A percentile compares a stretch with the other conserved stretches of the same genome.
phyloP scores from a whole-genome alignment of 2,888 invertebrate genomes.

The Uropetala carovei region DNA sequence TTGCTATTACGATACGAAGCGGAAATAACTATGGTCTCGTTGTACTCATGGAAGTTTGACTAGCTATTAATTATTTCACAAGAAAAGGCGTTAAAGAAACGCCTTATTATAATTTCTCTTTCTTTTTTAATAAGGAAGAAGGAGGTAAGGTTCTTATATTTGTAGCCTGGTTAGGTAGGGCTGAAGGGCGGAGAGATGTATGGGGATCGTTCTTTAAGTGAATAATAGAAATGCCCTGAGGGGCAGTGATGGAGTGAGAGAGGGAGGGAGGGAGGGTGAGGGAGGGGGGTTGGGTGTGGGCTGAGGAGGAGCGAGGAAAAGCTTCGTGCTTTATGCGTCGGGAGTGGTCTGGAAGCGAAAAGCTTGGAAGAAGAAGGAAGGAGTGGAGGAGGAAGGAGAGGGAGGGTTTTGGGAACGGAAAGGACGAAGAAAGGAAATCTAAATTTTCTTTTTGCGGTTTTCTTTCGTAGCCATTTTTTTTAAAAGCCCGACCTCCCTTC shows the following conservation, averaged over 20 bases:
- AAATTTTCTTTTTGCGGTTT: no score
- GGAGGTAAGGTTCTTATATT: constrained; percentile 13
- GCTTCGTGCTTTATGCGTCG: constrained; percentile 21
- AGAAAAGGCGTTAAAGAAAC: constrained; percentile 40
- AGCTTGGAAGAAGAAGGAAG: not conserved
- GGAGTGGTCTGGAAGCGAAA: not conserved
- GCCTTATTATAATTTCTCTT: constrained; percentile 61
- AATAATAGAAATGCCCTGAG: constrained; percentile 57
- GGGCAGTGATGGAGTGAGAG: constrained; percentile 40
- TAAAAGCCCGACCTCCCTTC: no score
- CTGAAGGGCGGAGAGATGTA: constrained; percentile 43
- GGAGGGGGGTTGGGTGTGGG: not conserved
- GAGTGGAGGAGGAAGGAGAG: constrained; percentile 9
- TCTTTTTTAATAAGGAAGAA: constrained; percentile 30
- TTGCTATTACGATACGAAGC: not conserved
- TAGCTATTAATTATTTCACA: constrained; percentile 52
- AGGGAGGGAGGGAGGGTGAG: not conserved
- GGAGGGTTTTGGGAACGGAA: not conserved
- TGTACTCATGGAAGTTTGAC: not conserved
- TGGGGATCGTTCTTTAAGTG: constrained; percentile 59
- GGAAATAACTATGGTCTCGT: not conserved
- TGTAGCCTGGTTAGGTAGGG: constrained; percentile 42
- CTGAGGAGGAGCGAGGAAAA: not conserved
- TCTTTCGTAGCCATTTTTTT: no score
- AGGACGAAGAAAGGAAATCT: not conserved